Conservation (phyloP, 2,113 vertebrate genomes). For the Bubo scandiacus region DNA sequence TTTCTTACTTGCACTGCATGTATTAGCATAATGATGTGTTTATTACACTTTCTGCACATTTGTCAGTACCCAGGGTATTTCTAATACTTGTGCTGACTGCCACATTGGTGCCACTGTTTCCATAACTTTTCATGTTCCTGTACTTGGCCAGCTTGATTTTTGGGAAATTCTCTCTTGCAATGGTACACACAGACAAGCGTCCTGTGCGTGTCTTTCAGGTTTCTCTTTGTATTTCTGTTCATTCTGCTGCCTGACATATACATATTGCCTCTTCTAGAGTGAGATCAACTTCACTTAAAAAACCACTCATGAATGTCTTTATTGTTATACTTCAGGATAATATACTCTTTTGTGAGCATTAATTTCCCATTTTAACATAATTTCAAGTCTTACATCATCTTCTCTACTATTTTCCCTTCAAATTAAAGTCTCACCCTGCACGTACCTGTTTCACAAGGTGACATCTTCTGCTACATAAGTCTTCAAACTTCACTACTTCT, state of each 20-base stretch:
- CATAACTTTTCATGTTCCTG: not conserved
- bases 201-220: not conserved
- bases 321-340: not conserved
- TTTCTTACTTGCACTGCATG: not conserved
- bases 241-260: not conserved
- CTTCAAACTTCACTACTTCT: not conserved
- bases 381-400: not conserved
- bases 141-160: not conserved
- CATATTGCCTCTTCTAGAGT: not conserved
- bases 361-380: not conserved
- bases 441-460: not conserved
- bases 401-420: not conserved
- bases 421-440: not conserved
- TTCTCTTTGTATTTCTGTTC: not conserved
- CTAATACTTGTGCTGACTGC: not conserved
- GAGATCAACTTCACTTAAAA: not conserved
- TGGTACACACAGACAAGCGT: accelerated
- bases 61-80: not conserved
- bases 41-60: not conserved
- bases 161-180: not conserved
- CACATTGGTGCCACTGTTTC: not conserved
- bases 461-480: not conserved
- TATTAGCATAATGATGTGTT: not conserved
- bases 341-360: not conserved
- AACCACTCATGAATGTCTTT: not conserved